These are phyloP conservation scores for Orcinus orca DNA, from an alignment of 2,113 vertebrate genomes.

Conservation along the genomic window DNA sequence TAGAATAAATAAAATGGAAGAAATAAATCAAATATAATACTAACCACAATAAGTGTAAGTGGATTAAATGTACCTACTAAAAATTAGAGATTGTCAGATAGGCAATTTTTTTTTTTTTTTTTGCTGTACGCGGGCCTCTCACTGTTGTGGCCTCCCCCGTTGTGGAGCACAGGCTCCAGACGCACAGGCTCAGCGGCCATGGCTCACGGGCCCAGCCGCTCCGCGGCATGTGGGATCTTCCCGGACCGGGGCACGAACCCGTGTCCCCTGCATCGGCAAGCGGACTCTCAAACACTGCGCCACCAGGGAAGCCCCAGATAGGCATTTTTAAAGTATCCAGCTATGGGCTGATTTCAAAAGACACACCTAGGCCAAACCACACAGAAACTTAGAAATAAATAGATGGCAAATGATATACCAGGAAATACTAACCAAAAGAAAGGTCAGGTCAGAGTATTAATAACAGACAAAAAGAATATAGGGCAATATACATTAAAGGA, in stretches of 20 bases:
- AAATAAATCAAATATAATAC: neutral
- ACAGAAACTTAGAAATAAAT: neutral
- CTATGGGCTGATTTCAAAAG: neutral
- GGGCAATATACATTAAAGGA: neutral
- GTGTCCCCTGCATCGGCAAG: too few relatives aligned
- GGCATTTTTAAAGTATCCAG: neutral
- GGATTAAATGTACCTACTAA: neutral
- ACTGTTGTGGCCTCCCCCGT: too few relatives aligned
- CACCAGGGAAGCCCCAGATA: too few relatives aligned
- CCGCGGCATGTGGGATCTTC: too few relatives aligned
- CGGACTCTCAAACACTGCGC: too few relatives aligned
- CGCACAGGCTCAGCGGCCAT: too few relatives aligned
- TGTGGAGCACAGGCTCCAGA: too few relatives aligned
- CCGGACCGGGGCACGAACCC: too few relatives aligned
- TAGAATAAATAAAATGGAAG: slow-evolving; percentile 48
- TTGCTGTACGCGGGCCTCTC: too few relatives aligned
- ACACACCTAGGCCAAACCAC: neutral
- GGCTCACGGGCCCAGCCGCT: too few relatives aligned
- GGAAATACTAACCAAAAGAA: slow-evolving; percentile 20
- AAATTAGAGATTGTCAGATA: slow-evolving; percentile 18
- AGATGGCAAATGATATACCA: neutral
- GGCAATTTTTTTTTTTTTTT: too few relatives aligned
- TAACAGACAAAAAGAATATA: neutral
- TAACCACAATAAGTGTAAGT: neutral
- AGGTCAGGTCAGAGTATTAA: neutral